Conservation (phyloP, 2,888 invertebrate genomes). For the Synanthedon formicaeformis region DNA sequence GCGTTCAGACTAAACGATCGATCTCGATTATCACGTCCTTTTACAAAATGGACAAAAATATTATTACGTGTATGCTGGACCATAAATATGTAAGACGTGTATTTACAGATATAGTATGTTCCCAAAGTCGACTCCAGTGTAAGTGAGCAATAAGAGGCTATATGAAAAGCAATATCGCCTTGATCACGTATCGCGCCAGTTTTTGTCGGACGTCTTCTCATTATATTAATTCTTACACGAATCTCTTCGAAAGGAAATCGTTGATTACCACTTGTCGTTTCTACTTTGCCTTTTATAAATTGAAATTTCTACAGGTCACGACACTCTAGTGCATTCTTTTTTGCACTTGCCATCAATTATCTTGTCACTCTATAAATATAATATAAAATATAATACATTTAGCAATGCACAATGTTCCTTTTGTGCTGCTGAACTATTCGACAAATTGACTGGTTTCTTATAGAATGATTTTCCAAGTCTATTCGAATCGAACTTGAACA, state of each 20-base stretch:
- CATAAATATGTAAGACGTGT: background rate
- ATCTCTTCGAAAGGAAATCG: background rate
- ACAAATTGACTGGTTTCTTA: too few relatives aligned
- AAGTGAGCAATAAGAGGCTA: conserved; percentile 13
- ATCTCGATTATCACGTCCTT: too few relatives aligned
- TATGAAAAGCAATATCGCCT: conserved; percentile 29
- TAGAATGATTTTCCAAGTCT: too few relatives aligned
- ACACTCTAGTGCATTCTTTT: too few relatives aligned
- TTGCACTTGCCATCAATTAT: too few relatives aligned
- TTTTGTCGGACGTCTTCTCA: conserved; percentile 15
- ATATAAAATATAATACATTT: too few relatives aligned
- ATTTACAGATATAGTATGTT: background rate
- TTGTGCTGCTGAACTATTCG: too few relatives aligned
- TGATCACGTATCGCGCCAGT: conserved; percentile 27
- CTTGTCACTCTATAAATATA: too few relatives aligned
- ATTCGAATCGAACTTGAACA: too few relatives aligned
- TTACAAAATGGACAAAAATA: background rate
- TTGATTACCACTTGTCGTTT: background rate
- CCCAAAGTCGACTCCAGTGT: background rate
- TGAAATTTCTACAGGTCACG: background rate
- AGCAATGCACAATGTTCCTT: too few relatives aligned
- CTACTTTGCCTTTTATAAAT: background rate
- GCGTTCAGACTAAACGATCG: too few relatives aligned
- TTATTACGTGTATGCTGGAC: background rate
- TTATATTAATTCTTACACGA: conserved; percentile 26